Percentiles rank a stretch among this genome's conserved stretches.
These are phyloP conservation scores for Drosophila paulistorum DNA, from an alignment of 1,140 invertebrate species.

Conservation along the genomic window DNA sequence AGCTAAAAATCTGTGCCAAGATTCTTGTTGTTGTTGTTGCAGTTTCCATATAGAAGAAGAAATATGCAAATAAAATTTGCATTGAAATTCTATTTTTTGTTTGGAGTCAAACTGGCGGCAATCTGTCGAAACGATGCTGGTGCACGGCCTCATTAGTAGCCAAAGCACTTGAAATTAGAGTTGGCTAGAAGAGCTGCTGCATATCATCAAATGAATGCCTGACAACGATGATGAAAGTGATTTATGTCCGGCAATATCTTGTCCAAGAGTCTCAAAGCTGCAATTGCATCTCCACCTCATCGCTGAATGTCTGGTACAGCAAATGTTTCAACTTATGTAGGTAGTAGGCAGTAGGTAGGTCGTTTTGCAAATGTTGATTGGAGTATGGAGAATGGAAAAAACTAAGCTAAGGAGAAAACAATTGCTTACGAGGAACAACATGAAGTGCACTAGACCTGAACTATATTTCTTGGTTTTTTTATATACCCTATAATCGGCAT, in stretches of 20 bases:
- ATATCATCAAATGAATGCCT: slow-evolving; percentile 1
- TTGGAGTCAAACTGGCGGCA: slow-evolving; percentile 25
- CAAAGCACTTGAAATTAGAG: slow-evolving; percentile 58
- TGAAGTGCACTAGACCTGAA: slow-evolving; percentile 71
- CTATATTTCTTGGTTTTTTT: slow-evolving; percentile 40
- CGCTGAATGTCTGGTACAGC: slow-evolving; percentile 40
- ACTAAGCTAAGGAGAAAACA: slow-evolving; percentile 38
- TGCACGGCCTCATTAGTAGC: slow-evolving; percentile 53
- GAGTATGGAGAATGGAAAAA: slow-evolving; percentile 11
- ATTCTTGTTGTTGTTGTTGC: slow-evolving; percentile 41
- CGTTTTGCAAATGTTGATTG: neutral
- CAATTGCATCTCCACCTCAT: slow-evolving; percentile 29
- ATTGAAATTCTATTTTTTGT: slow-evolving; percentile 45
- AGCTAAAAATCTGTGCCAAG: slow-evolving; percentile 62
- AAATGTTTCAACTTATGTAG: slow-evolving; percentile 28
- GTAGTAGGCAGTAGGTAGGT: slow-evolving; percentile 9
- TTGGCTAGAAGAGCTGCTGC: slow-evolving; percentile 32
- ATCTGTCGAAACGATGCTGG: slow-evolving; percentile 27
- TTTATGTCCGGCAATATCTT: slow-evolving; percentile 53
- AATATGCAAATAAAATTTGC: slow-evolving; percentile 54
- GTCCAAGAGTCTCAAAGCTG: slow-evolving; percentile 1
- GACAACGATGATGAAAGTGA: slow-evolving; percentile 68
- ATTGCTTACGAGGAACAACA: slow-evolving; percentile 51
- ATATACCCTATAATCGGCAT: slow-evolving; percentile 22
- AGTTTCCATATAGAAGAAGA: slow-evolving; percentile 22